These are phyloP conservation scores for Synanthedon myopaeformis DNA, from an alignment of 2,888 invertebrate genomes.

Conservation along the genomic window DNA sequence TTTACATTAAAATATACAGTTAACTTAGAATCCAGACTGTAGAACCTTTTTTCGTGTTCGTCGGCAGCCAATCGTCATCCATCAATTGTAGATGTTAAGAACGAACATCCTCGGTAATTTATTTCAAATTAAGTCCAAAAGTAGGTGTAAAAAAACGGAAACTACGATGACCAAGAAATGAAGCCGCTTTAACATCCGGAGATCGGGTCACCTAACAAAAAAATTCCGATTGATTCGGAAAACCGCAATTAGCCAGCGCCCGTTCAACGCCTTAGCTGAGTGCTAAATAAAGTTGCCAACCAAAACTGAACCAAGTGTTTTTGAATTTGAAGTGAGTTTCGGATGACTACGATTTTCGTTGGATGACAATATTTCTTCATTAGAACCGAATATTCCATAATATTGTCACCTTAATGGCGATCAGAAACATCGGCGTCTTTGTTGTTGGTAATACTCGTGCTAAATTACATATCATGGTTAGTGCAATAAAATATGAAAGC, in stretches of 20 bases:
- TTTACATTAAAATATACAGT: slow-evolving; percentile 6
- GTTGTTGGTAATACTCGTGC: slow-evolving; percentile 20
- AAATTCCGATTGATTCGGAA: slow-evolving; percentile 36
- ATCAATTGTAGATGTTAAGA: slow-evolving; percentile 2
- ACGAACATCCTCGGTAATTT: slow-evolving; percentile 43
- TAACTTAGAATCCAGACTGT: slow-evolving; percentile 20
- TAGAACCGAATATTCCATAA: slow-evolving; percentile 22
- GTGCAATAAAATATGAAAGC: slow-evolving; percentile 46
- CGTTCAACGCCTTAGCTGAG: slow-evolving; percentile 16
- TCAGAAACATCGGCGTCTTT: slow-evolving; percentile 23
- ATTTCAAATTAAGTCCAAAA: slow-evolving; percentile 45
- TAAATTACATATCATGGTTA: slow-evolving; percentile 47
- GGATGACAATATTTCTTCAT: slow-evolving; percentile 20
- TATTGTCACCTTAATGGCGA: slow-evolving; percentile 29
- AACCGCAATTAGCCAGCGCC: slow-evolving; percentile 36
- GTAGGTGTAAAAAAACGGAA: slow-evolving; percentile 26
- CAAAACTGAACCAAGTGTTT: not conserved
- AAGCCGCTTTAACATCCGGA: slow-evolving; percentile 45
- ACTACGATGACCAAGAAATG: slow-evolving; percentile 19
- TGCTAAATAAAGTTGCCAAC: not conserved
- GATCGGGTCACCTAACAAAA: slow-evolving; percentile 14
- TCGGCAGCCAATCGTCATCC: too few species aligned
- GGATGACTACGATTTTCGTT: not conserved
- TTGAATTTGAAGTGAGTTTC: not conserved
- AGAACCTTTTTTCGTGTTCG: slow-evolving; percentile 1